phyloP scores from a whole-genome alignment of 2,888 invertebrate species.

The Drosophila robusta region DNA sequence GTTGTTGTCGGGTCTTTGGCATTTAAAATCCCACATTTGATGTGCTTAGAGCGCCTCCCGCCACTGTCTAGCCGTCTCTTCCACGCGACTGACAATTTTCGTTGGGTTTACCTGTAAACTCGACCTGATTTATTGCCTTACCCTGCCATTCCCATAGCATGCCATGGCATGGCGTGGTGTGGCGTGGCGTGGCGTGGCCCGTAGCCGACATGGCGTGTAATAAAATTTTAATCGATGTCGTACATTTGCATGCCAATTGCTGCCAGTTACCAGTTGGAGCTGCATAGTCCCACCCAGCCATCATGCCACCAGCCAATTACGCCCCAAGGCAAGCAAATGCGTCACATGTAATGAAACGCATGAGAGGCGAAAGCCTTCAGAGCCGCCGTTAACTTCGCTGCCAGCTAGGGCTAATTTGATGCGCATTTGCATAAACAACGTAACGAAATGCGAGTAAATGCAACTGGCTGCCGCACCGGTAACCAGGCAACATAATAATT shows the following conservation, averaged over 20 bases:
- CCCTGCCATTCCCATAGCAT: constrained; percentile 31
- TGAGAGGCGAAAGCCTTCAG: constrained; percentile 55
- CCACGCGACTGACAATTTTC: constrained; percentile 73
- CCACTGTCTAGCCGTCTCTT: constrained; percentile 35
- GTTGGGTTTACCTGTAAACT: constrained; percentile 79
- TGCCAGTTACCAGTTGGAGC: constrained; percentile 45
- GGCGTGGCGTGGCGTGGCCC: constrained; percentile 53
- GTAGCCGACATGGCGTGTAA: constrained; percentile 76
- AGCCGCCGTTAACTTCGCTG: constrained; percentile 37
- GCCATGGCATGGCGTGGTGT: constrained; percentile 16
- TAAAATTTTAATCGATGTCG: constrained; percentile 82
- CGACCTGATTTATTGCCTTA: constrained; percentile 76
- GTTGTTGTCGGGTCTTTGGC: constrained; percentile 64
- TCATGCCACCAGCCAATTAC: constrained; percentile 39
- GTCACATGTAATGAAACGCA: constrained; percentile 76
- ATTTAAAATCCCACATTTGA: constrained; percentile 81
- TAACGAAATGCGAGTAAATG: constrained; percentile 41
- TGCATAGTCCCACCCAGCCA: not conserved
- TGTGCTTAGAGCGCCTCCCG: constrained; percentile 66
- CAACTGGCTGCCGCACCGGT: constrained; percentile 35
- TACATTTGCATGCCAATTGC: constrained; percentile 81
- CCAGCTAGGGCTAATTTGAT: constrained; percentile 60
- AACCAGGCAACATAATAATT: constrained; percentile 56
- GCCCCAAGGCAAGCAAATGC: constrained; percentile 68
- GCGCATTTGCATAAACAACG: constrained; percentile 72